A percentile compares a stretch with the other conserved stretches of the same genome.
phyloP scores from a whole-genome alignment of 2,113 vertebrate genomes.

The Austrofundulus limnaeus region DNA sequence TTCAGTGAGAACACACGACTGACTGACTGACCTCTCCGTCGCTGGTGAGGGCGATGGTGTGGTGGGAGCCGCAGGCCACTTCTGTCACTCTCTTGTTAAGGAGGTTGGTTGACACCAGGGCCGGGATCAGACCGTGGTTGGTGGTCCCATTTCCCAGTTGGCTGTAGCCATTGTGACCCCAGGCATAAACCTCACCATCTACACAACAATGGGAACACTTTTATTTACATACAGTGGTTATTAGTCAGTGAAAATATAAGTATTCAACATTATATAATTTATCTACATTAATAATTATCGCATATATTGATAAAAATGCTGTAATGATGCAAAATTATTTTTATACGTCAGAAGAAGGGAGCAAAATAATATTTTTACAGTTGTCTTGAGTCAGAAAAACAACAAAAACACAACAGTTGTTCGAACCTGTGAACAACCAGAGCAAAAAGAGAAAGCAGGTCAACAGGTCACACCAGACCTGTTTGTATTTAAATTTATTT shows the following conservation, averaged over 20 bases:
- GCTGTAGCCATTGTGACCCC: slow-evolving; percentile 97
- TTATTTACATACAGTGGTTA: slow-evolving; percentile 30
- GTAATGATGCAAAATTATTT: background rate
- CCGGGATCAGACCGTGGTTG: slow-evolving; percentile 88
- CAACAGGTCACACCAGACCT: no score
- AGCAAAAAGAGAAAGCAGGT: no score
- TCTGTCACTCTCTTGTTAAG: slow-evolving; percentile 91
- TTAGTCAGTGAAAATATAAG: slow-evolving; percentile 28
- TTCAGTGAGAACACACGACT: background rate
- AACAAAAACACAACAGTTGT: background rate
- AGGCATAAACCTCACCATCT: slow-evolving; percentile 97
- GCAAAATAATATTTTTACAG: background rate
- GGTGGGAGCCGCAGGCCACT: slow-evolving; percentile 96
- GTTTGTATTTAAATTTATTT: no score
- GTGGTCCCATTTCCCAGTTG: slow-evolving; percentile 95
- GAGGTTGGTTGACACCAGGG: slow-evolving; percentile 93
- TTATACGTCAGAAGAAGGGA: background rate
- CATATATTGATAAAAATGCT: background rate
- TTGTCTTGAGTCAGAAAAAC: background rate
- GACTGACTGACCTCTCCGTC: slow-evolving; percentile 89
- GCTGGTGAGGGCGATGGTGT: slow-evolving; percentile 91
- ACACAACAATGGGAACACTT: slow-evolving; percentile 44
- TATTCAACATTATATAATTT: background rate
- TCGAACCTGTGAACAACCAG: no score
- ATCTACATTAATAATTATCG: no score